A percentile compares a stretch with the other conserved stretches of the same genome.
Evolutionary conservation across 2,888 invertebrate species (phyloP).

Genomic region (Agrochola circellaris): DNA sequence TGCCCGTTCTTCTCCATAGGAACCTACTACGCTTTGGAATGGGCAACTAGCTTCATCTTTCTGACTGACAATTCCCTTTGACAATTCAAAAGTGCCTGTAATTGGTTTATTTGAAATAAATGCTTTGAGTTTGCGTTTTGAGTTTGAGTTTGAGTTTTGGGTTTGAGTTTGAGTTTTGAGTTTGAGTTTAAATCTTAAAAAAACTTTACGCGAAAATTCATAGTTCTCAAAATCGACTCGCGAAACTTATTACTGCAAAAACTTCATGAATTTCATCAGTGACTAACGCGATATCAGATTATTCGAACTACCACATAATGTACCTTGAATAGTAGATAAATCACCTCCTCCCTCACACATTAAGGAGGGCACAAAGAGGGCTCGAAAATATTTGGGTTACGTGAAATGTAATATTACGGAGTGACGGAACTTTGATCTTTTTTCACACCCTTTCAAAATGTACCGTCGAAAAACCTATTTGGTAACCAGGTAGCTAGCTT

Average conservation of each 20-base stretch:
- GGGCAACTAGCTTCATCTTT: too few species aligned
- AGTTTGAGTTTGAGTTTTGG: too few species aligned
- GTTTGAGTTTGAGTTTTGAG: too few species aligned
- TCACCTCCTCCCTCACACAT: slow-evolving; percentile 74
- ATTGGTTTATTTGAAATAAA: too few species aligned
- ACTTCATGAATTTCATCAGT: slow-evolving; percentile 65
- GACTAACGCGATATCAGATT: slow-evolving; percentile 73
- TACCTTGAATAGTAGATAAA: slow-evolving; percentile 81
- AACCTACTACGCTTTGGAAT: too few species aligned
- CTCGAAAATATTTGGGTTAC: slow-evolving; percentile 76
- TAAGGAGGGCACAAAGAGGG: slow-evolving; percentile 71
- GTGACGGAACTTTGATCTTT: slow-evolving; percentile 60
- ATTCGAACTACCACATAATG: slow-evolving; percentile 75
- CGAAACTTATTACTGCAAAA: slow-evolving; percentile 33
- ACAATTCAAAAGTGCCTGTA: too few species aligned
- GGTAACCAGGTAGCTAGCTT: background rate
- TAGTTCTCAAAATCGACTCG: background rate
- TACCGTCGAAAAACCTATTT: slow-evolving; percentile 10
- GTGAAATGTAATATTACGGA: slow-evolving; percentile 66
- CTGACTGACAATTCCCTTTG: too few species aligned
- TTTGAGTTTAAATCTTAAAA: too few species aligned
- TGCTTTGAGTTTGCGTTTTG: too few species aligned
- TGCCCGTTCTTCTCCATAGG: too few species aligned
- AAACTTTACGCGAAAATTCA: background rate
- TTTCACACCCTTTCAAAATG: slow-evolving; percentile 58